Conservation (phyloP, 2,113 vertebrate genomes). For the Pavo muticus region DNA sequence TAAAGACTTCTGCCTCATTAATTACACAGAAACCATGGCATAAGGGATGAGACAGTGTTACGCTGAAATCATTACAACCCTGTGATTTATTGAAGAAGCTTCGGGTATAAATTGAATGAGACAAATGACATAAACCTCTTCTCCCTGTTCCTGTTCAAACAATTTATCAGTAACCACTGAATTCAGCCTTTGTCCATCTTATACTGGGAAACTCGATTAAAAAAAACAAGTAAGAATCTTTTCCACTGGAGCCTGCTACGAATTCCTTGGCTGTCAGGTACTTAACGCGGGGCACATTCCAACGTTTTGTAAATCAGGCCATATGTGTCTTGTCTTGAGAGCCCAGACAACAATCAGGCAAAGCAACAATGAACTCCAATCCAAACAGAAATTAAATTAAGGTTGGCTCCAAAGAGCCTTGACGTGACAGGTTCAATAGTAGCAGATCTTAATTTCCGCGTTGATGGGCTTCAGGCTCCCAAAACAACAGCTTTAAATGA, state of each 20-base stretch:
- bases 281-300: not conserved
- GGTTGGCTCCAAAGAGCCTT: not conserved
- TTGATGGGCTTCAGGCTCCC: not conserved
- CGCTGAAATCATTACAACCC: not conserved
- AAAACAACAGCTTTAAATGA: not conserved
- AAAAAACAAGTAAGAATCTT: not conserved
- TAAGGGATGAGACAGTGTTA: not conserved
- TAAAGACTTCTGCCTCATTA: not conserved
- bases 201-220: not conserved
- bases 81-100: not conserved
- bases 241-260: not conserved
- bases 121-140: not conserved
- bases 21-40: not conserved
- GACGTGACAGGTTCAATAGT: not conserved
- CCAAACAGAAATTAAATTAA: not conserved
- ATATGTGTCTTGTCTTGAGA: not conserved
- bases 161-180: not conserved
- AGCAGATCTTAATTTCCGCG: not conserved
- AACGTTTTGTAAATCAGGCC: not conserved
- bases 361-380: rapidly evolving
- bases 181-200: not conserved
- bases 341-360: not conserved
- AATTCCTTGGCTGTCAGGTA: not conserved
- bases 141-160: not conserved
- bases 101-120: not conserved